Evolutionary conservation across 1,140 invertebrate genomes (phyloP).

Genomic region (Linepithema humile): DNA sequence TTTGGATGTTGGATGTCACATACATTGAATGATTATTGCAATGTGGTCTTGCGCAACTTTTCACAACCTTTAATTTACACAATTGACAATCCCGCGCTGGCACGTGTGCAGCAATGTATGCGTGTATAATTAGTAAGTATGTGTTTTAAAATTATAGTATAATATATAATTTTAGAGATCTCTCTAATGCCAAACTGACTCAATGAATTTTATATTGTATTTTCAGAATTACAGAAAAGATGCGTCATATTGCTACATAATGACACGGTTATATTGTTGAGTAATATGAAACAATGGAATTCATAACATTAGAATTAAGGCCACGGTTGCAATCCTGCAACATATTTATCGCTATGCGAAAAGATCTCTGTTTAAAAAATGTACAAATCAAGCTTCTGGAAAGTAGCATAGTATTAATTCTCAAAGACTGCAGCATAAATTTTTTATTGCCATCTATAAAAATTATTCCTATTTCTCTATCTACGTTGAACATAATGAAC

Average conservation of each 20-base stretch:
- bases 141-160: background rate
- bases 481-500: slow-evolving; percentile 72
- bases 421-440: slow-evolving; percentile 64
- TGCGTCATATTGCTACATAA: background rate
- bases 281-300: slow-evolving; percentile 70
- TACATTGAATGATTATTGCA: too few species aligned
- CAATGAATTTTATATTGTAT: background rate
- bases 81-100: background rate
- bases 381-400: slow-evolving; percentile 75
- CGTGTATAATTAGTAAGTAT: background rate
- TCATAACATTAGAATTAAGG: slow-evolving; percentile 79
- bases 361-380: slow-evolving; percentile 56
- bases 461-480: slow-evolving; percentile 77
- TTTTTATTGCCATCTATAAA: slow-evolving; percentile 72
- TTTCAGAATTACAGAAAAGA: background rate
- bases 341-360: slow-evolving; percentile 75
- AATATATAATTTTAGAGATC: background rate
- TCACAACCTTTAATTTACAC: too few species aligned
- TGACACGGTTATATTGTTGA: background rate
- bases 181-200: background rate
- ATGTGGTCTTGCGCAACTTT: too few species aligned
- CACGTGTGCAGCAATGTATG: background rate
- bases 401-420: slow-evolving; percentile 70
- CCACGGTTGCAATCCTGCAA: slow-evolving; percentile 77
- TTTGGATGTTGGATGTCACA: too few species aligned